Evolutionary conservation across 2,113 vertebrate genomes (phyloP), one percentile per base, ranked within the genome.

Genomic region (Mungos mungo): DNA sequence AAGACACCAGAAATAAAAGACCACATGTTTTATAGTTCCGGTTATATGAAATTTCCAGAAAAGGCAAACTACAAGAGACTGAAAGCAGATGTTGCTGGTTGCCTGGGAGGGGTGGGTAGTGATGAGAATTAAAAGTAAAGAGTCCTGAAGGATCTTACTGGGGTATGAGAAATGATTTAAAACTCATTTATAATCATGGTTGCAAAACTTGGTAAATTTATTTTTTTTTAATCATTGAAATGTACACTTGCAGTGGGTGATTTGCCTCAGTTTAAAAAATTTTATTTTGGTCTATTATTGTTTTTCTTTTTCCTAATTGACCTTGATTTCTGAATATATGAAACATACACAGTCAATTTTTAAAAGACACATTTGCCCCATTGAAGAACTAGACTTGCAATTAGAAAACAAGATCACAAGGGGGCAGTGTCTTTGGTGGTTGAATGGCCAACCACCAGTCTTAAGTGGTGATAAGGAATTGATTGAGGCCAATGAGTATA

Each of bases 1-100:
- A 86, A 94, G 35, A 74, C 71, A 2, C 14, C 52, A 83, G 50
- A 71, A 7, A 92, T 7, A 19, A 47, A 57, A 66, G 29, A 65
- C 31, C 9, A 33, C 12, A 31, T 41, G 10, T 83, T n/a, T 16
- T 23, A 31, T 66, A 57, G 13, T 33, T 77, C n/a, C 38, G 25
- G 29, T 84, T 83, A 92, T n/a, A 69, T 77, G 38, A 87, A 95
- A 96, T 95, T 71, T 92, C 18, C 50, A 88, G 38, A 92, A 88
- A 92, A 66, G 27, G 41, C 41, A 89, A 90, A 63, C n/a, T 54
- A 54, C 35, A 77, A 74, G 45, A 88, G 63, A 69, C 27, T 66
- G 31, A 79, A 93, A 85, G 19, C 38, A 63, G 29, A 81, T 57
- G 21, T 80, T 54, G 57, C 72, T 72, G 31, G 25, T 88, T 92